Evolutionary conservation across 1,140 invertebrate species (phyloP), one percentile per base, ranked within the genome.

Genomic region (Pogonomyrmex californicus): DNA sequence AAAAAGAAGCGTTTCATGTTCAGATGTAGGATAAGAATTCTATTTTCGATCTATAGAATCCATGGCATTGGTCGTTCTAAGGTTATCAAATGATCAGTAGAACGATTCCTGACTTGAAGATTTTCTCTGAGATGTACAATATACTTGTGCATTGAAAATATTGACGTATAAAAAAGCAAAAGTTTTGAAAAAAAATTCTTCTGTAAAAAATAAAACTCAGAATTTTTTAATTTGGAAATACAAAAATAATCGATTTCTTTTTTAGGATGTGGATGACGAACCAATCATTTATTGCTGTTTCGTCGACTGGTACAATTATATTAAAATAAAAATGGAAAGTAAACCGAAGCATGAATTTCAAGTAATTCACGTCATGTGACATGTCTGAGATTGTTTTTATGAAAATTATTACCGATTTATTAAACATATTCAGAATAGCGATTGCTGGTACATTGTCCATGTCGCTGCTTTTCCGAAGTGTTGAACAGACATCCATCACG

Each of bases 271-370:
- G 5, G 85, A 93, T 6, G 85, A 92, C 0, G 92, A 94, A 5
- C 91, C 93, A 0, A 79, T 93, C 4, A 89, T 93, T 63, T 95
- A 94, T 56, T 95, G 94, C 41, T 94, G 92, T 54, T 93, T 92
- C 58, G 44, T 94, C 0, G 94, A 95, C 85, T 91, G 70, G 38
- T 91, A 82, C 41, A 92, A 92, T 70, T 94, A 94, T 49, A 56
- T 92, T 10, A 92, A 90, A 87, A 51, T 86, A 17, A 71, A 56
- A 9, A 82, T 9, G 33, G 1, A 66, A 66, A 71, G 30, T 47
- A 60, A 85, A 41, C 79, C 90, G 1, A 51, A 76, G 7, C 93
- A 94, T 30, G 94, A 95, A 87, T 94, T 95, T 87, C 92, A 93
- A 91, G 91, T 95, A 10, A 76, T 94, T 83, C 93, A 95, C 51